A percentile compares a stretch with the other conserved stretches of the same genome.
Conservation (phyloP, 2,113 vertebrate species). For the Trachemys scripta region DNA sequence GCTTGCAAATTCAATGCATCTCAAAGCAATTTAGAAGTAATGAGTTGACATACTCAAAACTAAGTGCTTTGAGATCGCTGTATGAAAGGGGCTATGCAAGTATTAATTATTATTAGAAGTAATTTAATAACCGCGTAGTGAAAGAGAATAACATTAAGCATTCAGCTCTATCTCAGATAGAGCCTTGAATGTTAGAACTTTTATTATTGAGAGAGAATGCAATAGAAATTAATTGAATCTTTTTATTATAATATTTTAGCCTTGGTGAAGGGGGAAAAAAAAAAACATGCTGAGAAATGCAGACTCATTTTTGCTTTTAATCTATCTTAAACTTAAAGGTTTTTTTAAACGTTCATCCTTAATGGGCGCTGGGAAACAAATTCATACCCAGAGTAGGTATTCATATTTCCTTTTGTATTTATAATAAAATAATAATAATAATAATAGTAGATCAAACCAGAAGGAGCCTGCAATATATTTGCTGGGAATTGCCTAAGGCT, state of each 20-base stretch:
- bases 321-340: conserved; percentile 11
- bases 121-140: background rate
- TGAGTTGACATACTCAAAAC: background rate
- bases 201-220: background rate
- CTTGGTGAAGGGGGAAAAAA: background rate
- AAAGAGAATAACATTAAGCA: background rate
- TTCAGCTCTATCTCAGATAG: background rate
- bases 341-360: conserved; percentile 43
- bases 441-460: conserved; percentile 77
- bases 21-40: background rate
- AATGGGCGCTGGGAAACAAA: conserved; percentile 27
- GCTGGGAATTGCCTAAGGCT: conserved; percentile 76
- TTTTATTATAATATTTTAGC: background rate
- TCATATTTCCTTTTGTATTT: conserved; percentile 55
- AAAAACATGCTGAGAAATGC: background rate
- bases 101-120: background rate
- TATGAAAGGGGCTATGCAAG: background rate
- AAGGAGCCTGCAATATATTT: conserved; percentile 78
- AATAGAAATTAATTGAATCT: background rate
- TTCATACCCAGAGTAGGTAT: background rate
- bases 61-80: background rate
- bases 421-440: conserved; percentile 59
- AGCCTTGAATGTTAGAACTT: background rate
- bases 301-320: conserved; percentile 25
- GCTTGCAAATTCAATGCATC: background rate